Base-by-base conservation (phyloP, 2,888 invertebrate species). In the Trissolcus japonicus region DNA sequence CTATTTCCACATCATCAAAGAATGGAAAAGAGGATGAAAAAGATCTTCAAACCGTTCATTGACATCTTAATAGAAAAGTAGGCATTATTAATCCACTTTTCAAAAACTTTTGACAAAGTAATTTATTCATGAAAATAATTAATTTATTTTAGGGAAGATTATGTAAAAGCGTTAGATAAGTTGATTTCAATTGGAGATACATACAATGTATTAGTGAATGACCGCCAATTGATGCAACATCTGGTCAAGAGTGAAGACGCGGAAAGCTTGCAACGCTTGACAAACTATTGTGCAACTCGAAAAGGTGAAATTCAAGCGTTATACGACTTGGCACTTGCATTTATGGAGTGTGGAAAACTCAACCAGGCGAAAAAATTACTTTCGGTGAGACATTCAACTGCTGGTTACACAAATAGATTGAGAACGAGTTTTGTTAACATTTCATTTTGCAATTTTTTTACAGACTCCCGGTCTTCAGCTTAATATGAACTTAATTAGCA, bases 271-370 rank as follows among this genome's bases (percentile, higher is more conserved):
- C 96, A 97, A 86, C 93, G 92, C 88, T 87, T 97, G 14, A 95
- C 96, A 0, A 96, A 97, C 88, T 89, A 95, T 13, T 94, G 94
- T 80, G 95, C 95, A 0, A 90, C 91, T 83, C 91, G 94, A 43
- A 93, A 95, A 79, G 96, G 96, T 3, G 96, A 97, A 90, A 93
- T 94, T 48, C 95, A 95, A 85, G 94, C 95, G 79, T 91, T 97
- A 4, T 94, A 95, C 82, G 96, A 96, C 87, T 90, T 97, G 80
- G 95, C 95, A 4, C 91, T 95, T 54, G 93, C 94, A 1, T 97
- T 97, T 86, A 91, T 97, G 2, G 96, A 96, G 85, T 94, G 94
- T 82, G 95, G 95, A 0, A 92, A 95, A 16, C 87, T 94, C 66
- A 90, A 94, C 21, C 96, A 96, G 86, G 97, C 97, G 0, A 91